Percentiles rank a stretch among this genome's conserved stretches.
Evolutionary conservation across 2,888 invertebrate genomes (phyloP).

Genomic region (Epistrophe grossulariae): DNA sequence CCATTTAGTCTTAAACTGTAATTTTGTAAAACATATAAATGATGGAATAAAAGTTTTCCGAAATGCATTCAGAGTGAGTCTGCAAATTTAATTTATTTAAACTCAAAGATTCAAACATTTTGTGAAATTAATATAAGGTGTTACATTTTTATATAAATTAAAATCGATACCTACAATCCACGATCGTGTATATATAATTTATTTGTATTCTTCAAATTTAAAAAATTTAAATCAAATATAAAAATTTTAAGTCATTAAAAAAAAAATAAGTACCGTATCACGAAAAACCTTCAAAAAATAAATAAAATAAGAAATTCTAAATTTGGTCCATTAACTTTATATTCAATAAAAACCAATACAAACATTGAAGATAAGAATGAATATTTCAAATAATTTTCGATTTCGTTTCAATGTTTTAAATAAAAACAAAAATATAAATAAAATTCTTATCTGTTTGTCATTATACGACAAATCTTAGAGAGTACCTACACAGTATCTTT

Average conservation of each 20-base stretch:
- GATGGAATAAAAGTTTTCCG: no score
- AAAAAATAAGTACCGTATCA: neutral
- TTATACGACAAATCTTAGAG: neutral
- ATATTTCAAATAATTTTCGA: constrained; percentile 8
- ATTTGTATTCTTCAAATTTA: no score
- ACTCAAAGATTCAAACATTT: no score
- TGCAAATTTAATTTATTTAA: no score
- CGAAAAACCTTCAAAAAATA: neutral
- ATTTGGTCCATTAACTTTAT: neutral
- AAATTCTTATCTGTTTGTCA: neutral
- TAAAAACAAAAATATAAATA: neutral
- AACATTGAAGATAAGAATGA: neutral
- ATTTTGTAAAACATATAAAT: no score
- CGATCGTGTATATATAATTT: no score
- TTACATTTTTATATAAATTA: no score
- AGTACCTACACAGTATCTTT: neutral
- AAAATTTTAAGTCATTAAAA: neutral
- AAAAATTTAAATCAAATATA: no score
- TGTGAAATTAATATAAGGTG: no score
- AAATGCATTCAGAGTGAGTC: no score
- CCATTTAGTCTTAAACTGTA: no score
- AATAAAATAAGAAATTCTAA: neutral
- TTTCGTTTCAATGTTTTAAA: constrained; percentile 7
- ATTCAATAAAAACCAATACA: neutral
- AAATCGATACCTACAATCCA: no score